Base-by-base conservation (phyloP, 2,113 vertebrate genomes). In the Cynocephalus volans region DNA sequence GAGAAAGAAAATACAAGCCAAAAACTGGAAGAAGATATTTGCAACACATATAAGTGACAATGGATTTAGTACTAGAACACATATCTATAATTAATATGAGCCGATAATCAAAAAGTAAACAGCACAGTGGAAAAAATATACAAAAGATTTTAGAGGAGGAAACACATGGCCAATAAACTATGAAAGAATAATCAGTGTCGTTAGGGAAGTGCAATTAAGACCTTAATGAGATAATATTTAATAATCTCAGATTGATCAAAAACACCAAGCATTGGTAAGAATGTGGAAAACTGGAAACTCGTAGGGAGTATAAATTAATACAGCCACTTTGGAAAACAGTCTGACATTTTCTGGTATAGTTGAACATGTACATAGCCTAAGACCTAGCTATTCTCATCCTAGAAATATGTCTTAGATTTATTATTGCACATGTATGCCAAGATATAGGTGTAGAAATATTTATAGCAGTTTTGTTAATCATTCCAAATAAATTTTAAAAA, bases 91-190 rank as follows among this genome's bases (percentile, higher is more conserved):
- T 65, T 73, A 70, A 58, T 94, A 50, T 81, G 54, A 81, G 41
- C n/a, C 23, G 50, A 24, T 62, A 88, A 85, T 69, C 13, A 79
- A 79, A 91, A 92, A 67, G 58, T 60, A 92, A 92, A 56, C 2
- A 88, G n/a, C 76, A 87, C 8, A 64, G 65, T 85, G 85, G 50
- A 80, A 95, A 95, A 90, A 75, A 41, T n/a, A 13, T 82, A 65
- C 69, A 89, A 80, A 88, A 82, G 58, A 90, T 60, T 84, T 90
- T 70, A 67, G 79, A 90, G 67, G 60, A 54, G 87, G 70, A 91
- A 84, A 84, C 31, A 76, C 26, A 18, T 62, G 41, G 36, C 36
- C 31, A 58, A 64, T 72, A 91, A 95, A 72, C 64, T 64, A 41
- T 90, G 52, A 91, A 76, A 85, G 60, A 31, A n/a, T 79, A 62